These are phyloP conservation scores for Gryllus longicercus DNA, from an alignment of 2,888 invertebrate genomes.

Conservation along the genomic window DNA sequence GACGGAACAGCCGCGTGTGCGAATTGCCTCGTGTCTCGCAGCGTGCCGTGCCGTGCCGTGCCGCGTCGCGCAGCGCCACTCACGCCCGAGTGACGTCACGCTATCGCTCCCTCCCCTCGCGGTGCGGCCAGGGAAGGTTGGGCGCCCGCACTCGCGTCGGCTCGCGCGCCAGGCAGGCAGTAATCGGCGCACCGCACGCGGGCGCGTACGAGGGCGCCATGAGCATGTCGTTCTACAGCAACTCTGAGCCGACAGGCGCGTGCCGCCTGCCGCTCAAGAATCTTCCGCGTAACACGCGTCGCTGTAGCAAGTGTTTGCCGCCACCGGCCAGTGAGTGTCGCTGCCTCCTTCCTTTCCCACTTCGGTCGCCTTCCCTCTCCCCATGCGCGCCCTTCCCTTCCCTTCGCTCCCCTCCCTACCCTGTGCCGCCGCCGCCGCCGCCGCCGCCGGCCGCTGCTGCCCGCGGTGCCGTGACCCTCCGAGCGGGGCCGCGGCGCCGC, in stretches of 20 bases:
- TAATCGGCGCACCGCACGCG: not conserved
- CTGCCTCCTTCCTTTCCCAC: not conserved
- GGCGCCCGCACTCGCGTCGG: too few relatives aligned
- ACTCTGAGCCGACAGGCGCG: not conserved
- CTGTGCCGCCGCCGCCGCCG: too few relatives aligned
- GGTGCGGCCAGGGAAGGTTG: too few relatives aligned
- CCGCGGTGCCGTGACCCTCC: too few relatives aligned
- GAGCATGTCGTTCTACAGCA: not conserved
- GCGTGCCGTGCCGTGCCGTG: not conserved
- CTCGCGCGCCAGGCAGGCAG: not conserved
- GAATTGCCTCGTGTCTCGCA: too few relatives aligned
- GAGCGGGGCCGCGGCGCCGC: too few relatives aligned
- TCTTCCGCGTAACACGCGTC: not conserved
- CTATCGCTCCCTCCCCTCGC: too few relatives aligned
- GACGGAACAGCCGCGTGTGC: too few relatives aligned
- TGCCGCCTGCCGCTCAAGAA: not conserved
- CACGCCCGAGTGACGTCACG: not conserved
- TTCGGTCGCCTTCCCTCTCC: too few relatives aligned
- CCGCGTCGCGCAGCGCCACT: not conserved
- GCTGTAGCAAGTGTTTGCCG: not conserved
- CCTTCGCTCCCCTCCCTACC: too few relatives aligned
- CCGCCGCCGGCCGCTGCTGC: too few relatives aligned
- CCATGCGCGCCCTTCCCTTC: too few relatives aligned
- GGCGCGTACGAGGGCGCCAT: not conserved
- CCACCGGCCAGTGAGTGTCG: not conserved